A percentile compares a stretch with the other conserved stretches of the same genome.
Conservation (phyloP, 2,113 vertebrate species). For the Pimephales promelas region DNA sequence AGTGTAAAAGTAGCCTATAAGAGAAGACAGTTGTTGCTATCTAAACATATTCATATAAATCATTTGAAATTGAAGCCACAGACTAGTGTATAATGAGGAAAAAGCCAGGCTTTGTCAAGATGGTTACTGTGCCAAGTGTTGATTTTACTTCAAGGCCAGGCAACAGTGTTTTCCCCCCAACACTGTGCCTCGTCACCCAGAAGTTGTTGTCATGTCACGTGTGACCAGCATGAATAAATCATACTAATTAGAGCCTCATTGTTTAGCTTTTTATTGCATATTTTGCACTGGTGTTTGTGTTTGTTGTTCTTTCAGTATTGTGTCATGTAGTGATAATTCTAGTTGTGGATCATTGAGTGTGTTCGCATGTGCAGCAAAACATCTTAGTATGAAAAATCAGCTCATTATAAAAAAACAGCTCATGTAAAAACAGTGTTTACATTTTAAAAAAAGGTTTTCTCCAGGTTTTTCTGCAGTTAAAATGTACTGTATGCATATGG, state of each 20-base stretch:
- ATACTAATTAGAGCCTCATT: background rate
- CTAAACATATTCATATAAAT: background rate
- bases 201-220: background rate
- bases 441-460: background rate
- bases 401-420: background rate
- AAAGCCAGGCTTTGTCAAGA: background rate
- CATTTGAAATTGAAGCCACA: background rate
- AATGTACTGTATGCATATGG: background rate
- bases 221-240: constrained; percentile 6
- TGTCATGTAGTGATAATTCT: background rate
- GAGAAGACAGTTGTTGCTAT: no score
- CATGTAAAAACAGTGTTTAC: background rate
- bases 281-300: background rate
- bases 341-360: background rate
- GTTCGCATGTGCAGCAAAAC: background rate
- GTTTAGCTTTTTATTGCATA: background rate
- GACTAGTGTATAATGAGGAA: background rate
- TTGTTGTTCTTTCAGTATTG: background rate
- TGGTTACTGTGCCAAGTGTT: background rate
- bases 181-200: background rate
- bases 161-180: background rate
- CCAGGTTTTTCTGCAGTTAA: background rate
- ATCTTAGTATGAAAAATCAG: background rate
- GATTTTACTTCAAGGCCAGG: background rate
- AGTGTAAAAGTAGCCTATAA: background rate